phyloP scores from a whole-genome alignment of 2,797 vertebrate genomes.

The Gymnothorax javanicus region DNA sequence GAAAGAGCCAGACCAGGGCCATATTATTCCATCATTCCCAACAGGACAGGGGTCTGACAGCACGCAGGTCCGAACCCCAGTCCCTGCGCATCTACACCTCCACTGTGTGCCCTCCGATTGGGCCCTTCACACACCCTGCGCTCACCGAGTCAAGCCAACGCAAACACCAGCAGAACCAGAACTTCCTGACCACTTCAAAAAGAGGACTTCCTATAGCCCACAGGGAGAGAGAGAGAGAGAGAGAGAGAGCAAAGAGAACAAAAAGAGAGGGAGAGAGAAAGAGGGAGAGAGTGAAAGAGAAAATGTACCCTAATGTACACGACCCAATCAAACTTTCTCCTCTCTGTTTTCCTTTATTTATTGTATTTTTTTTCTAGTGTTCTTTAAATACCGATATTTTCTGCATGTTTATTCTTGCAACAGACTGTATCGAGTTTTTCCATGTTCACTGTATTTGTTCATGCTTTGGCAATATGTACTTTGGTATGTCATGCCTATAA shows the following conservation, averaged over 20 bases:
- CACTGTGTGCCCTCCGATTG: not conserved
- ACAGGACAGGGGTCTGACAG: not conserved
- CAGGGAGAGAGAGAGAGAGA: not conserved
- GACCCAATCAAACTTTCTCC: too few species aligned
- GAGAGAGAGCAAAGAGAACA: not conserved
- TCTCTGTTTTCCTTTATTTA: too few species aligned
- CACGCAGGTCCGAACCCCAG: not conserved
- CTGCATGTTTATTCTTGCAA: too few species aligned
- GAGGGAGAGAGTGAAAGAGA: not conserved
- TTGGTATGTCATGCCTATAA: too few species aligned
- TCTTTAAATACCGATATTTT: too few species aligned
- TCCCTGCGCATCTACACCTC: not conserved
- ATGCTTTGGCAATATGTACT: too few species aligned
- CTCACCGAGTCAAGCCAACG: constrained; percentile 3
- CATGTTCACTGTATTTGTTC: too few species aligned
- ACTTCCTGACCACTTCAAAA: constrained; percentile 2
- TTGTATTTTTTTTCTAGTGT: too few species aligned
- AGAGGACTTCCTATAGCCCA: not conserved
- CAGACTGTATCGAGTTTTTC: too few species aligned
- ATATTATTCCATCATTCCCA: constrained; percentile 1
- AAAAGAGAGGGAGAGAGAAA: not conserved
- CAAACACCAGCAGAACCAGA: constrained; percentile 4
- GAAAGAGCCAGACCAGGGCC: not conserved
- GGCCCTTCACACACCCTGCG: constrained; percentile 5
- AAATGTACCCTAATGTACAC: not conserved